Evolutionary conservation across 2,113 vertebrate species (phyloP).

Genomic region (Podocnemis expansa): DNA sequence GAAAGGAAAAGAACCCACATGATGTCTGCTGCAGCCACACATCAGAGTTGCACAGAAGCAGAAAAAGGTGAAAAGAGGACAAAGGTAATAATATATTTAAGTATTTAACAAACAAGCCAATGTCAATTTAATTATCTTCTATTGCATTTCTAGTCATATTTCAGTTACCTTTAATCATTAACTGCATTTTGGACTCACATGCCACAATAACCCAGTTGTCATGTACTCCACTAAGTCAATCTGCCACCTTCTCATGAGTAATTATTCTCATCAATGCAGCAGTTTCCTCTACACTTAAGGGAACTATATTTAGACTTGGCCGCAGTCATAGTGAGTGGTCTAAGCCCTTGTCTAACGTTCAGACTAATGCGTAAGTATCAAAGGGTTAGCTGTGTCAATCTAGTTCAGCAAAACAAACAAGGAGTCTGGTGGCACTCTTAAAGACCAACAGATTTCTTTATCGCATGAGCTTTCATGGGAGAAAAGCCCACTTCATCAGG

Average conservation of each 20-base stretch:
- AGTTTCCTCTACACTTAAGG: neutral
- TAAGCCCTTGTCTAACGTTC: neutral
- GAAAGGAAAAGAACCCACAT: neutral
- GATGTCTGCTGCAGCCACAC: neutral
- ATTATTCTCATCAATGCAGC: constrained; percentile 20
- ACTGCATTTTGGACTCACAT: neutral
- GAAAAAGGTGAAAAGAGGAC: constrained; percentile 14
- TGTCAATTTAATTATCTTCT: neutral
- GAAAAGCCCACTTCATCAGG: too few species aligned
- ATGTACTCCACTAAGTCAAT: neutral
- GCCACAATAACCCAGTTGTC: neutral
- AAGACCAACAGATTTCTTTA: too few species aligned
- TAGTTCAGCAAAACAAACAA: too few species aligned
- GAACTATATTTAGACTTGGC: neutral
- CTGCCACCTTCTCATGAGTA: constrained; percentile 26
- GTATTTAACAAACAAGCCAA: neutral
- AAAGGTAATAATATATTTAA: constrained; percentile 39
- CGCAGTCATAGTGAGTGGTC: neutral
- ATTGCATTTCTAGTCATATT: neutral
- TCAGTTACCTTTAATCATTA: constrained; percentile 38
- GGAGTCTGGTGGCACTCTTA: too few species aligned
- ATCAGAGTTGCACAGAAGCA: constrained; percentile 1
- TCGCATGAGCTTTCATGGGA: too few species aligned
- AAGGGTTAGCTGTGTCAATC: too few species aligned
- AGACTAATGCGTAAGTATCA: too few species aligned